Evolutionary conservation across 2,113 vertebrate species (phyloP), one percentile per base, ranked within the genome.

Genomic region (Rhea pennata): DNA sequence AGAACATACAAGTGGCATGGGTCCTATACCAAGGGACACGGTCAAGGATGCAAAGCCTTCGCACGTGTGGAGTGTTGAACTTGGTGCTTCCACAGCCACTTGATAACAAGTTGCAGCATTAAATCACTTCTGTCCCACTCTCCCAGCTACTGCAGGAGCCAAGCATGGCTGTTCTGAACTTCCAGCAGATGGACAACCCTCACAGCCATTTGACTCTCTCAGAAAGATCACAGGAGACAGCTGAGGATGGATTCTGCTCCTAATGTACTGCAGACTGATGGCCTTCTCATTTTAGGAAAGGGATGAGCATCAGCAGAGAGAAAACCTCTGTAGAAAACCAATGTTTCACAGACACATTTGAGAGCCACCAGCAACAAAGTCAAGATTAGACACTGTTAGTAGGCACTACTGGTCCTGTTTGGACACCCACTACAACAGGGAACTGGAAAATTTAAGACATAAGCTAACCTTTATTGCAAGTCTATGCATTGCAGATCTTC

Each of bases 311-410:
- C 3, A 23, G 42, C 26, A 3, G 31, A 33, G 42, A 40, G 40
- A 33, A 67, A 40, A 44, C 29, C 39, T 8, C 20, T 2, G 20
- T 33, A 22, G 48, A 46, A 53, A 31, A 20, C 26, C 22, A 9
- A 50, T 1, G 0, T 2, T 48, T 46, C 40, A n/a, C 19, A 62
- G n/a, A 21, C 7, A 31, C 58, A 33, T 33, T 31, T 33, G 31
- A 61, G 31, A 61, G 29, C 15, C 36, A 40, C 62, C 56, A 15
- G 33, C 74, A 12, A 44, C 46, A 33, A 5, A 13, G 66, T 1
- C 4, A 2, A 15, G 13, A 22, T 22, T 15, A 4, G 50, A 7
- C 3, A 6, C 1, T 0, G 36, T 15, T 14, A 9, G 42, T 33
- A 42, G 69, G 39, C 19, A 23, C 51, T 7, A 21, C 51, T 2